phyloP scores from a whole-genome alignment of 2,113 vertebrate species.

The Oostethus manadensis region DNA sequence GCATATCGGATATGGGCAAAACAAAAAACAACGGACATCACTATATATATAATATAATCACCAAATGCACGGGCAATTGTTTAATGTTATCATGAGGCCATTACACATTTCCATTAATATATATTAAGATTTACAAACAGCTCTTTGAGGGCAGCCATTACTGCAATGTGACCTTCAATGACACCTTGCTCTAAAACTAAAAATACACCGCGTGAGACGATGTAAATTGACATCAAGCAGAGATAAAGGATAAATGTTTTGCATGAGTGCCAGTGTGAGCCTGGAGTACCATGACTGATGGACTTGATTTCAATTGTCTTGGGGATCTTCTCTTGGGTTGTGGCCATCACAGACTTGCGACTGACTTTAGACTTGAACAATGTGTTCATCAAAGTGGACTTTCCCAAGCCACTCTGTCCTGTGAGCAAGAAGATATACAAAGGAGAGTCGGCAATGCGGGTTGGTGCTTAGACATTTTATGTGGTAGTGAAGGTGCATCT shows the following conservation, averaged over 20 bases:
- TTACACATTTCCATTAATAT: no score
- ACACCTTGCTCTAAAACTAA: neutral
- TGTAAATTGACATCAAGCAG: neutral
- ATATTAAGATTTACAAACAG: no score
- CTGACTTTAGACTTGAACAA: constrained; percentile 99
- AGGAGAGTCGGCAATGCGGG: neutral
- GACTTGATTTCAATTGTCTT: constrained; percentile 98
- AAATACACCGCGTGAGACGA: neutral
- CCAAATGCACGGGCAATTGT: no score
- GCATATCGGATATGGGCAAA: no score
- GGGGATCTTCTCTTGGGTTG: constrained; percentile 88
- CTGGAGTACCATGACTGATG: constrained; percentile 83
- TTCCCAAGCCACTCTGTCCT: constrained; percentile 97
- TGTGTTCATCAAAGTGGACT: constrained; percentile 97
- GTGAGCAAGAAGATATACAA: constrained; percentile 17
- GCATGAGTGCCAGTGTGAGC: neutral
- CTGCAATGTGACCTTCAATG: no score
- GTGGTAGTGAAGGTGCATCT: constrained; percentile 4
- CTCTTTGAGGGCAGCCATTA: no score
- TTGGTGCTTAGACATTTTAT: no score
- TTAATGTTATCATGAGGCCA: no score
- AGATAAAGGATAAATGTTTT: neutral
- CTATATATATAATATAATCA: no score
- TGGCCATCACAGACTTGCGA: constrained; percentile 85
- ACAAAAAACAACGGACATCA: no score